These are phyloP conservation scores for Oryzias melastigma DNA, from an alignment of 2,113 vertebrate species.

Conservation along the genomic window DNA sequence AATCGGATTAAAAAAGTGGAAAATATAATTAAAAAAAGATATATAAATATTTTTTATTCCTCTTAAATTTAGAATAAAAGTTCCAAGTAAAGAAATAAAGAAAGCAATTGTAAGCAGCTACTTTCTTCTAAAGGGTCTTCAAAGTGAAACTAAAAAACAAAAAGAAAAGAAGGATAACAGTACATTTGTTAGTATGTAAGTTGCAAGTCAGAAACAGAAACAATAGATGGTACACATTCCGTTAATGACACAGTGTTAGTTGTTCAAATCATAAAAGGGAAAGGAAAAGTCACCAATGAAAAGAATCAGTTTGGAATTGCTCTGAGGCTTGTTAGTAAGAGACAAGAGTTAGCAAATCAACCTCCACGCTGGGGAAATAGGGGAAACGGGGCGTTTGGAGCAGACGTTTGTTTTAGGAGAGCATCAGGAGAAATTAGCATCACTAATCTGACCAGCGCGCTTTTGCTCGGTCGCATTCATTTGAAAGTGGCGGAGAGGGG, in stretches of 20 bases:
- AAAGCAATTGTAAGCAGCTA: conserved; percentile 52
- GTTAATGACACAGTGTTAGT: conserved; percentile 90
- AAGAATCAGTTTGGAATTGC: conserved; percentile 72
- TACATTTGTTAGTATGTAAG: conserved; percentile 80
- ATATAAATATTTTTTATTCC: neutral
- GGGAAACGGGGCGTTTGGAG: conserved; percentile 46
- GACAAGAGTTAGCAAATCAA: conserved; percentile 83
- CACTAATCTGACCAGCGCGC: conserved; percentile 56
- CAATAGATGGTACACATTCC: conserved; percentile 85
- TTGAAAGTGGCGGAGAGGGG: conserved; percentile 5
- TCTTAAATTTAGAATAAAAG: conserved; percentile 34
- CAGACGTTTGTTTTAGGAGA: conserved; percentile 48
- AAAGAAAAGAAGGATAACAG: conserved; percentile 65
- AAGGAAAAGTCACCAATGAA: conserved; percentile 69
- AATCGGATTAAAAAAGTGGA: conserved; percentile 39
- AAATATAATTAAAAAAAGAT: conserved; percentile 7
- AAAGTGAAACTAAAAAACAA: conserved; percentile 50
- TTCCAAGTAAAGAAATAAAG: conserved; percentile 83
- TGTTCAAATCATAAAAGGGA: conserved; percentile 71
- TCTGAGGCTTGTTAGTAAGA: conserved; percentile 87
- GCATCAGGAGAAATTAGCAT: conserved; percentile 76
- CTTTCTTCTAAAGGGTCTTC: conserved; percentile 55
- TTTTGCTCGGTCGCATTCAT: conserved; percentile 22
- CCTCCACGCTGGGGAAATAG: conserved; percentile 66
- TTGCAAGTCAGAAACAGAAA: conserved; percentile 77